phyloP scores from a whole-genome alignment of 2,113 vertebrate species.

The Pogona vitticeps region DNA sequence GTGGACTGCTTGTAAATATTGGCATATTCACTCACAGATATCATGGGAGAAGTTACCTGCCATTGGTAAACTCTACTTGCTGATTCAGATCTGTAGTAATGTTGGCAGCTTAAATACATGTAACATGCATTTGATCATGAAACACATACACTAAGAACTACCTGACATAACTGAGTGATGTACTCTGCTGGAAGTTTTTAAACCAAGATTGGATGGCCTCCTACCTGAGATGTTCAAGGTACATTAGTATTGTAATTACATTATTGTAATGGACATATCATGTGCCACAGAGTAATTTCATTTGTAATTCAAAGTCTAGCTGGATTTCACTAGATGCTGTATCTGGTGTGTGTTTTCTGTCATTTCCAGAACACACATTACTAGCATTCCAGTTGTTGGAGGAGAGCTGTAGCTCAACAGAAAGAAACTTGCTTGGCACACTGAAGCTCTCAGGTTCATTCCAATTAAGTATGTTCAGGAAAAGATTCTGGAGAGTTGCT shows the following conservation, averaged over 20 bases:
- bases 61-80: background rate
- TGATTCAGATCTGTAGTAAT: background rate
- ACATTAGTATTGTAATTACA: background rate
- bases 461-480: background rate
- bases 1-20: background rate
- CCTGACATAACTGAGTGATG: no score
- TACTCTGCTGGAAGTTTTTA: no score
- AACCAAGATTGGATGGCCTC: no score
- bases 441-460: background rate
- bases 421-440: background rate
- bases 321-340: background rate
- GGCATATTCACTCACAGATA: background rate
- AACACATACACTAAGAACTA: background rate
- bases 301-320: background rate
- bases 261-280: background rate
- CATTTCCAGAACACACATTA: background rate
- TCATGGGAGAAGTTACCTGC: no score
- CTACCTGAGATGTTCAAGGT: no score
- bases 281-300: background rate
- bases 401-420: background rate
- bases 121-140: background rate
- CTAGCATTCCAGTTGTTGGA: background rate
- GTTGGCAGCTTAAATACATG: background rate
- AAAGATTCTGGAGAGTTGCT: background rate
- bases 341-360: background rate